These are phyloP conservation scores for Macrophya alboannulata DNA, from an alignment of 2,888 invertebrate species.

Conservation along the genomic window DNA sequence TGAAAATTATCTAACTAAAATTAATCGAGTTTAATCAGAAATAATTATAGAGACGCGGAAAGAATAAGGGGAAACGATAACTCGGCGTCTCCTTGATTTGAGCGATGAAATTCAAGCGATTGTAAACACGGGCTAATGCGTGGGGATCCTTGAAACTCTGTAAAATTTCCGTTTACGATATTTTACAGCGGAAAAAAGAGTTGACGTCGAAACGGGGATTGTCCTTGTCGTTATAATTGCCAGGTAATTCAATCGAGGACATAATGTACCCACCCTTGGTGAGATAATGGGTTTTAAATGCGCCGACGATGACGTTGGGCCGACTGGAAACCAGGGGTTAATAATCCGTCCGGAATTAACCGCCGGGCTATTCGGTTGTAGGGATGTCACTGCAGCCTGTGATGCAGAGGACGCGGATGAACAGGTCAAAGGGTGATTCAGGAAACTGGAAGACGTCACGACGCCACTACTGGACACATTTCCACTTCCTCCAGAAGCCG, in stretches of 20 bases:
- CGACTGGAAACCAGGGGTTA: conserved; percentile 74
- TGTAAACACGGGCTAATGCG: conserved; percentile 26
- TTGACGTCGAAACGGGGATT: not conserved
- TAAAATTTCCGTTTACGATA: not conserved
- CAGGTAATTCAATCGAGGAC: conserved; percentile 56
- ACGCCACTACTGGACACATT: conserved; percentile 54
- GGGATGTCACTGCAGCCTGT: conserved; percentile 62
- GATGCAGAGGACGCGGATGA: conserved; percentile 58
- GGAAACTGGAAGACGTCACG: conserved; percentile 62
- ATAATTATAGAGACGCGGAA: not conserved
- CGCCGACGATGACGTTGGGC: conserved; percentile 68
- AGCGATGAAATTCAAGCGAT: conserved; percentile 35
- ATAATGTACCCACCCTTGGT: conserved; percentile 67
- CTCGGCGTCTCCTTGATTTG: not conserved
- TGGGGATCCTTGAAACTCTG: not conserved
- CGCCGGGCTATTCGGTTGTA: conserved; percentile 64
- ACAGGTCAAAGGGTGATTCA: conserved; percentile 64
- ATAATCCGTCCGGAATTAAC: conserved; percentile 70
- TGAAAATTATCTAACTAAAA: not conserved
- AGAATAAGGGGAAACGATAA: not conserved
- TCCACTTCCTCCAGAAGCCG: conserved; percentile 51
- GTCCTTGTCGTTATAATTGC: not conserved
- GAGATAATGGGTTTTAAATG: conserved; percentile 73
- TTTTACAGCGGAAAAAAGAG: no score
- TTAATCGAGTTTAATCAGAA: not conserved